Evolutionary conservation across 35 echinoderm and acorn worm genomes (phyloP).

Genomic region (Lytechinus variegatus): DNA sequence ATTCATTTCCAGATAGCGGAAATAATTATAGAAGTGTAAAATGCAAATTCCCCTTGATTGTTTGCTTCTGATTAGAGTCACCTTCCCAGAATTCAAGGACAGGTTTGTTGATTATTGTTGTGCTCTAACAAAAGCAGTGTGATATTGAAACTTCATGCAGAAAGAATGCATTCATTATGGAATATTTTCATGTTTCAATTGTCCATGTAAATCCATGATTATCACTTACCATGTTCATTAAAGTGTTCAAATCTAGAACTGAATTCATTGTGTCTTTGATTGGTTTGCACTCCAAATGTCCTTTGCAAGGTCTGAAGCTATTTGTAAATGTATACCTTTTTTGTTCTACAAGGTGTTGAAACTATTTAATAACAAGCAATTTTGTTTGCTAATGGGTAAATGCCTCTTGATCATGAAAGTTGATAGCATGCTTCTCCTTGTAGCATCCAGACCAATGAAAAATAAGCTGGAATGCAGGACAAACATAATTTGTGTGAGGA

Average conservation of each 20-base stretch:
- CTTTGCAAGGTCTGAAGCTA: background rate
- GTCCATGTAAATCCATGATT: background rate
- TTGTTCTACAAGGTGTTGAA: background rate
- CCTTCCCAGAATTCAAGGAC: background rate
- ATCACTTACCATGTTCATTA: background rate
- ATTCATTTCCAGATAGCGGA: background rate
- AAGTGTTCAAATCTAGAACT: background rate
- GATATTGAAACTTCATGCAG: background rate
- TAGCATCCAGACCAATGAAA: background rate
- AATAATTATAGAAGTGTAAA: background rate
- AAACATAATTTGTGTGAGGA: background rate
- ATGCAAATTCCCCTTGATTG: background rate
- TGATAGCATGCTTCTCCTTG: background rate
- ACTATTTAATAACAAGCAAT: background rate
- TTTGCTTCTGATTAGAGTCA: background rate
- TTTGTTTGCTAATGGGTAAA: background rate
- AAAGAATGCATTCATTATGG: background rate
- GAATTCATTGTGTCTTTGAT: background rate
- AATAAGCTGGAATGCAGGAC: background rate
- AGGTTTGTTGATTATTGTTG: background rate
- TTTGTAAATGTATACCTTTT: no score
- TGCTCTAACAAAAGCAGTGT: background rate
- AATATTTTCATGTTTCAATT: background rate
- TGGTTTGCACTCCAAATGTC: background rate
- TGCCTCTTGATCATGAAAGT: background rate